These are phyloP conservation scores for Drosophila affinis DNA, from an alignment of 2,888 invertebrate genomes.

Conservation along the genomic window DNA sequence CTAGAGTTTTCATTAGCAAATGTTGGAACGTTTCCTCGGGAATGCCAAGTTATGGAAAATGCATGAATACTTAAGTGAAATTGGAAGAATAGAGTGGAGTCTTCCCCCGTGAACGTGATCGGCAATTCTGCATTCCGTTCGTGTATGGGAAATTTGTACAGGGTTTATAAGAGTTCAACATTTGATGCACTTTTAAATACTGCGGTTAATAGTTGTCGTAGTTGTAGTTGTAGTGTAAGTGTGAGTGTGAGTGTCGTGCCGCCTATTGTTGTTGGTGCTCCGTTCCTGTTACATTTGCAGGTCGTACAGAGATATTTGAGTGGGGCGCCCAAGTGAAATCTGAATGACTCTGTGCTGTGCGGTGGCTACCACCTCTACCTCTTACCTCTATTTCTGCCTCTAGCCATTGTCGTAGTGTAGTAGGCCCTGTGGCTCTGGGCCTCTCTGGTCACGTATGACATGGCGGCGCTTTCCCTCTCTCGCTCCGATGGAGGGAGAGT, in stretches of 20 bases:
- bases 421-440: conserved; percentile 3
- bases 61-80: too few species aligned
- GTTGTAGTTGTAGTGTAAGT: not conserved
- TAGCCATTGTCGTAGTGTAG: conserved; percentile 21
- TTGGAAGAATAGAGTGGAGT: too few species aligned
- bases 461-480: conserved; percentile 35
- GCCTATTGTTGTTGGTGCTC: not conserved
- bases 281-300: not conserved
- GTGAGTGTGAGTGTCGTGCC: not conserved
- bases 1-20: too few species aligned
- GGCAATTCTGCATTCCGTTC: too few species aligned
- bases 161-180: not conserved
- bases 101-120: too few species aligned
- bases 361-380: not conserved
- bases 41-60: too few species aligned
- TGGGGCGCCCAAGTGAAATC: conserved; percentile 8
- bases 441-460: conserved; percentile 37
- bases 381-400: not conserved
- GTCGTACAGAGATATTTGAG: not conserved
- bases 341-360: conserved; percentile 14
- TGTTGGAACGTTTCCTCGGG: too few species aligned
- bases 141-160: too few species aligned
- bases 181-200: not conserved
- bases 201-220: not conserved
- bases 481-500: not conserved